These are phyloP conservation scores for Clusia tigrina DNA, from an alignment of 2,888 invertebrate genomes.

Conservation along the genomic window DNA sequence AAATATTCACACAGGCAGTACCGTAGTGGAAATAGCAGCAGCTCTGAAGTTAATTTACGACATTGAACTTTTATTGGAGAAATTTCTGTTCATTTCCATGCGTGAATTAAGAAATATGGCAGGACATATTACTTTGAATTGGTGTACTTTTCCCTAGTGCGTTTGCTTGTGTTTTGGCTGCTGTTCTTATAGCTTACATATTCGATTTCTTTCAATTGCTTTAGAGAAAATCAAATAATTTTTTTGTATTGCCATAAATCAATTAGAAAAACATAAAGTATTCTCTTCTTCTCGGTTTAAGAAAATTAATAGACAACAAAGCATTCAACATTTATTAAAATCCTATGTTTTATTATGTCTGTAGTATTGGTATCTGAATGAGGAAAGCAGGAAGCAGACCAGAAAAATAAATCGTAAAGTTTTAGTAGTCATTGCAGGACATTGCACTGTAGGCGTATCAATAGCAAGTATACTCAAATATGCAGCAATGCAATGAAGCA, in stretches of 20 bases:
- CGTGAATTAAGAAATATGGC: slow-evolving; percentile 59
- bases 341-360: no score
- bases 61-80: slow-evolving; percentile 64
- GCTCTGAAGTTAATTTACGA: slow-evolving; percentile 55
- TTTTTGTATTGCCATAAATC: slow-evolving; percentile 22
- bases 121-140: slow-evolving; percentile 44
- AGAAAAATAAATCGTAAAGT: no score
- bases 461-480: no score
- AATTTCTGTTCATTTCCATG: slow-evolving; percentile 61
- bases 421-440: no score
- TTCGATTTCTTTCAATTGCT: slow-evolving; percentile 18
- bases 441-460: no score
- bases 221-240: slow-evolving; percentile 25
- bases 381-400: no score
- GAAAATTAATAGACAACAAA: no score
- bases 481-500: no score
- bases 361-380: no score
- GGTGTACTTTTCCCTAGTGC: slow-evolving; percentile 35
- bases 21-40: not conserved
- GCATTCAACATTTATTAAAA: no score
- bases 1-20: slow-evolving; percentile 24
- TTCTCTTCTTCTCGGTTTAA: no score
- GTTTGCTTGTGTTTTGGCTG: slow-evolving; percentile 8
- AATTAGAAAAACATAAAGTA: slow-evolving; percentile 24
- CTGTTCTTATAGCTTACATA: slow-evolving; percentile 8